These are phyloP conservation scores for Etheostoma perlongum DNA, from an alignment of 2,797 vertebrate genomes.

Conservation along the genomic window DNA sequence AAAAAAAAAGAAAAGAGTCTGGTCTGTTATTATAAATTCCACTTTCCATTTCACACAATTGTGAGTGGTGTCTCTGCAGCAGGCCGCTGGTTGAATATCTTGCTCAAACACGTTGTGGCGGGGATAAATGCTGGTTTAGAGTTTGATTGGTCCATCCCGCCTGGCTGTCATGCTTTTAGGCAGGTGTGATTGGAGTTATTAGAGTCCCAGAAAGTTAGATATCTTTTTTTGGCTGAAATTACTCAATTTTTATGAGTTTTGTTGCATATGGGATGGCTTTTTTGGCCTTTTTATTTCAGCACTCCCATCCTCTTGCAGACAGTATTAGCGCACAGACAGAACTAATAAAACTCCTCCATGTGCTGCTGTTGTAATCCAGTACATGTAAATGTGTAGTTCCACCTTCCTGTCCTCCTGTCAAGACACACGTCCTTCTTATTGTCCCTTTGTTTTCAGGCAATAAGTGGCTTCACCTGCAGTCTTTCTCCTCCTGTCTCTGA, in stretches of 20 bases:
- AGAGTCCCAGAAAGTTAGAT: constrained; percentile 29
- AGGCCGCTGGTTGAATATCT: constrained; percentile 34
- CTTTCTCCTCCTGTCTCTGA: not conserved
- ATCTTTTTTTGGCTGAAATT: not conserved
- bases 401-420: constrained; percentile 21
- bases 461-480: not conserved
- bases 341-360: constrained; percentile 11
- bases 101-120: constrained; percentile 59
- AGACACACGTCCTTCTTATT: constrained; percentile 3
- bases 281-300: constrained; percentile 11
- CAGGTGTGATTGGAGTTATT: constrained; percentile 23
- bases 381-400: constrained; percentile 24
- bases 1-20: not conserved
- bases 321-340: constrained; percentile 14
- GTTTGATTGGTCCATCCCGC: constrained; percentile 37
- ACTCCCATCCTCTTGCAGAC: not conserved
- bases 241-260: constrained; percentile 17
- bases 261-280: not conserved
- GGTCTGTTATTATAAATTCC: constrained; percentile 67
- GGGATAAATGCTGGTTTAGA: constrained; percentile 8
- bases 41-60: constrained; percentile 62
- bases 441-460: constrained; percentile 13
- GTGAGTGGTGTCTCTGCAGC: constrained; percentile 21
- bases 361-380: constrained; percentile 38
- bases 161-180: not conserved